Base-by-base conservation (phyloP, 2,888 invertebrate species). In the Habroteleia sp. region DNA sequence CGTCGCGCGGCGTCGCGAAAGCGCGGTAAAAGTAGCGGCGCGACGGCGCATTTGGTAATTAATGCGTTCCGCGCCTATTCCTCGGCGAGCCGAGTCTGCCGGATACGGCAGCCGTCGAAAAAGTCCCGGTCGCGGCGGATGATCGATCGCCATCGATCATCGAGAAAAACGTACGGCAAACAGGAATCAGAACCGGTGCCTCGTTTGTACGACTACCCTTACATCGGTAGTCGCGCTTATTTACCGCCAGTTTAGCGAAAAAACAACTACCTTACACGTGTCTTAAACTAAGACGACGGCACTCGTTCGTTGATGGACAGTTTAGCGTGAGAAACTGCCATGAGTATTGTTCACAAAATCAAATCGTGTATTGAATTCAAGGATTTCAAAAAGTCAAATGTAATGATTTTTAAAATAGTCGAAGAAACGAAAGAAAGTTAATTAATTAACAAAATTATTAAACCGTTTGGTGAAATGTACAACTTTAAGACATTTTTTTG, bases 131-230 rank as follows among this genome's bases (percentile, higher is more conserved):
- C 56, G 62, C 74, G 76, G 73, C 58, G 78, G 80, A 84, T 84
- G 84, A 84, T 84, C 81, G 84, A 85, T 84, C 77, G 77, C 74
- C 78, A 80, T 79, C 80, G 79, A 79, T 82, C 78, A 76, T 76
- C 68, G 68, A 68, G 77, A 80, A 81, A 81, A 84, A 83, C 69
- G 80, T 71, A 63, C 76, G 73, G 62, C 79, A 60, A 82, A 80
- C 71, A 58, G 69, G 58, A 60, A 63, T 73, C 66, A 66, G 58
- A 77, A 72, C 62, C 69, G 63, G 69, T 76, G 76, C 44, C 74
- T 60, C 60, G 65, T 75, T 69, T 76, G 56, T 76, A 52, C 23
- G n/a, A 71, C 33, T 63, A 54, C 71, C 56, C 63, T 65, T 69
- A 77, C 77, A 77, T 50, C 44, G 72, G 39, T 75, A 73, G 54